Evolutionary conservation across 2,113 vertebrate genomes (phyloP).

Genomic region (Mastomys coucha): DNA sequence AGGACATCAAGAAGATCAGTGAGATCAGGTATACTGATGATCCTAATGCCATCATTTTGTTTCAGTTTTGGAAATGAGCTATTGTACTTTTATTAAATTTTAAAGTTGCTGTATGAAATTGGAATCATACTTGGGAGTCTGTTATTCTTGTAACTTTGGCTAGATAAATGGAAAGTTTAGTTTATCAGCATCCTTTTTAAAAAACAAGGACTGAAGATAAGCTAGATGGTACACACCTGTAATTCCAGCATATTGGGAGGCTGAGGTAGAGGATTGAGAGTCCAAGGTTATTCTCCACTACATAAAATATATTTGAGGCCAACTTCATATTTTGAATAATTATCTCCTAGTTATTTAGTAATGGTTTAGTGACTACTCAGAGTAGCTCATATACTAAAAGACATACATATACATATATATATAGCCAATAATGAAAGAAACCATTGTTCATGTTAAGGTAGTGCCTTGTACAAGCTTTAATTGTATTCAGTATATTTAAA

Average conservation of each 20-base stretch:
- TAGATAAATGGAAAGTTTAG: not conserved
- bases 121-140: not conserved
- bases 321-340: not conserved
- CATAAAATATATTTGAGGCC: not conserved
- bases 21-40: conserved; percentile 86
- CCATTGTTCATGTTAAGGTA: not conserved
- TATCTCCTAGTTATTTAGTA: not conserved
- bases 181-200: not conserved
- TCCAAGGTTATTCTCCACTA: not conserved
- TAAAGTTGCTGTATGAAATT: conserved; percentile 54
- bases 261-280: not conserved
- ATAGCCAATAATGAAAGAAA: not conserved
- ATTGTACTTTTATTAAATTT: conserved; percentile 25
- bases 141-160: conserved; percentile 6
- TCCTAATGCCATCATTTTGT: conserved; percentile 9
- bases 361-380: not conserved
- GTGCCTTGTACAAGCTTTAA: not conserved
- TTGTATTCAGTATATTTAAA: not conserved
- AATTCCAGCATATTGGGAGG: not conserved
- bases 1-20: conserved; percentile 79
- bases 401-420: too few relatives aligned
- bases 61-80: conserved; percentile 32
- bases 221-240: not conserved
- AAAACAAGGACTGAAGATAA: not conserved
- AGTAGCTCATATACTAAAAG: not conserved